Evolutionary conservation across 2,113 vertebrate species (phyloP).

Genomic region (Neomonachus schauinslandi): DNA sequence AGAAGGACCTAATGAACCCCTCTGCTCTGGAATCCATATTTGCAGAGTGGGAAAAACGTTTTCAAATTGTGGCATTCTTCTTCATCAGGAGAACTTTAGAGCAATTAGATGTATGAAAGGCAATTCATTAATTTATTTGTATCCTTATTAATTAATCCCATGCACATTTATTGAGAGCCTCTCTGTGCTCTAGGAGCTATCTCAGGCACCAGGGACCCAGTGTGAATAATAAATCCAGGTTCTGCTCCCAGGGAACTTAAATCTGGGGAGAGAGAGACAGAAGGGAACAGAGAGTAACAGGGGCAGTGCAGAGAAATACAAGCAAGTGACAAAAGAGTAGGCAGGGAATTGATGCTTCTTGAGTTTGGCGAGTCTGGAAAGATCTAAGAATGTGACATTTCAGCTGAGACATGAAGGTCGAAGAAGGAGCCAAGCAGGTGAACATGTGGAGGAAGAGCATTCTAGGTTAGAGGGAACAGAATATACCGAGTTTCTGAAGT

Average conservation of each 20-base stretch:
- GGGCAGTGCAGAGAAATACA: background rate
- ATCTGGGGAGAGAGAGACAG: background rate
- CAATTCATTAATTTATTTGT: background rate
- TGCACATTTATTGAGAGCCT: background rate
- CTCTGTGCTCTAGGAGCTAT: background rate
- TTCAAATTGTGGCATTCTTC: background rate
- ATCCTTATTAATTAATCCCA: background rate
- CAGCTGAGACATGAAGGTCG: background rate
- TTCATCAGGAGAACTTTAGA: background rate
- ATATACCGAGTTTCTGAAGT: rapidly evolving
- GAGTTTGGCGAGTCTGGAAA: background rate
- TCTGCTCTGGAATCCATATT: background rate
- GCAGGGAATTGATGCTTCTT: background rate
- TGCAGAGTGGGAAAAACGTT: background rate
- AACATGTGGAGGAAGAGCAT: background rate
- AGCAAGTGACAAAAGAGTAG: no score
- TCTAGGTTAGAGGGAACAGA: background rate
- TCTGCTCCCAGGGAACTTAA: background rate
- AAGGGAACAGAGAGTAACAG: background rate
- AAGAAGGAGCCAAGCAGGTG: background rate
- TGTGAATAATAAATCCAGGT: background rate
- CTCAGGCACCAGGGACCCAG: background rate
- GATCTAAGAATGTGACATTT: background rate
- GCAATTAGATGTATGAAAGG: background rate
- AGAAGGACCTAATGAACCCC: background rate